phyloP scores from a whole-genome alignment of 1,140 invertebrate genomes.

The Leptinotarsa lineolata region DNA sequence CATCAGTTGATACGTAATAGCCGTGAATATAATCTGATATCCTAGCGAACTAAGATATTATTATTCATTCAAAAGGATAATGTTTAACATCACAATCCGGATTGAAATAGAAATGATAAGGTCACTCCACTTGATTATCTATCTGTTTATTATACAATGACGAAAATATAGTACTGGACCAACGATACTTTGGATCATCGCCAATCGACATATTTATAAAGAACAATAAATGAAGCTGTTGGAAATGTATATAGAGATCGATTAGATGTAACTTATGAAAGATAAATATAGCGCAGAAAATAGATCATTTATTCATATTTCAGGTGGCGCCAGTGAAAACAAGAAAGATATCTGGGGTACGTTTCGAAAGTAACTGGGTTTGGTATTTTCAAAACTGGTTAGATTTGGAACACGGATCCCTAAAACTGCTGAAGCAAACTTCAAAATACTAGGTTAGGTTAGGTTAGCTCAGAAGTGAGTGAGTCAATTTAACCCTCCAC shows the following conservation, averaged over 20 bases:
- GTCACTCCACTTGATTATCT: no score
- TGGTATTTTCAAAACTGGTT: no score
- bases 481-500: no score
- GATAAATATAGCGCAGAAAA: neutral
- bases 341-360: neutral
- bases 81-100: no score
- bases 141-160: no score
- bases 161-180: no score
- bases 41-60: neutral
- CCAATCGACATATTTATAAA: neutral
- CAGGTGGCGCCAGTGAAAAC: neutral
- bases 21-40: neutral
- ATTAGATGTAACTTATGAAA: neutral
- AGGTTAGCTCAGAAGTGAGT: no score
- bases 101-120: no score
- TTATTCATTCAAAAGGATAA: neutral
- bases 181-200: neutral
- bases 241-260: neutral
- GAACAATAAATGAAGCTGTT: neutral
- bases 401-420: no score
- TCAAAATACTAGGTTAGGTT: no score
- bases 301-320: neutral
- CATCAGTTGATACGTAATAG: neutral
- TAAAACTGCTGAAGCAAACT: no score
- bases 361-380: no score